phyloP scores from a whole-genome alignment of 2,113 vertebrate genomes.

The Pipa parva region DNA sequence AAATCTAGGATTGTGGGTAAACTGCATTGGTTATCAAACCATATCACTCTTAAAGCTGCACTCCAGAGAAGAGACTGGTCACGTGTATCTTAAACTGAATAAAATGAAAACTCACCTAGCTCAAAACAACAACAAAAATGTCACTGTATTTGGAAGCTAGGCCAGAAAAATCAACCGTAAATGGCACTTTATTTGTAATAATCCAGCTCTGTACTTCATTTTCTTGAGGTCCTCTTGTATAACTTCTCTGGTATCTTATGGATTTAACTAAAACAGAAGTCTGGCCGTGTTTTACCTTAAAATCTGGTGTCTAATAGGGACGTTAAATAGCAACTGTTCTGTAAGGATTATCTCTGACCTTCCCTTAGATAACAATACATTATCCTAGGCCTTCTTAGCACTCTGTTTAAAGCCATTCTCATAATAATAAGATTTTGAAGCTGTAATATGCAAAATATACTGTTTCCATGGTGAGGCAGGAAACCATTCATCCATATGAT shows the following conservation, averaged over 20 bases:
- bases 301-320: background rate
- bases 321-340: background rate
- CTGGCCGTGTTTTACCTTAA: background rate
- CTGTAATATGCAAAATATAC: slow-evolving; percentile 4
- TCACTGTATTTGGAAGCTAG: too few relatives aligned
- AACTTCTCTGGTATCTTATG: slow-evolving; percentile 12
- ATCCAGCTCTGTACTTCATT: slow-evolving; percentile 13
- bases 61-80: too few relatives aligned
- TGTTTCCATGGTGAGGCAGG: slow-evolving; percentile 12
- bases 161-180: too few relatives aligned
- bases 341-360: background rate
- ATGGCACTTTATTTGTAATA: too few relatives aligned
- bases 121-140: too few relatives aligned
- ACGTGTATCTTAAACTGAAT: too few relatives aligned
- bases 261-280: slow-evolving; percentile 8
- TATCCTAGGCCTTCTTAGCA: background rate
- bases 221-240: slow-evolving; percentile 14
- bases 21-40: too few relatives aligned
- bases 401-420: slow-evolving; percentile 1
- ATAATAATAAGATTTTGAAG: background rate
- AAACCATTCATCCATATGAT: slow-evolving; percentile 4
- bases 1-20: too few relatives aligned
- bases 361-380: slow-evolving; percentile 13
- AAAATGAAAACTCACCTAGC: too few relatives aligned
- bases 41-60: too few relatives aligned